A percentile compares a stretch with the other conserved stretches of the same genome.
Evolutionary conservation across 1,140 invertebrate species (phyloP).

Genomic region (Popillia japonica): DNA sequence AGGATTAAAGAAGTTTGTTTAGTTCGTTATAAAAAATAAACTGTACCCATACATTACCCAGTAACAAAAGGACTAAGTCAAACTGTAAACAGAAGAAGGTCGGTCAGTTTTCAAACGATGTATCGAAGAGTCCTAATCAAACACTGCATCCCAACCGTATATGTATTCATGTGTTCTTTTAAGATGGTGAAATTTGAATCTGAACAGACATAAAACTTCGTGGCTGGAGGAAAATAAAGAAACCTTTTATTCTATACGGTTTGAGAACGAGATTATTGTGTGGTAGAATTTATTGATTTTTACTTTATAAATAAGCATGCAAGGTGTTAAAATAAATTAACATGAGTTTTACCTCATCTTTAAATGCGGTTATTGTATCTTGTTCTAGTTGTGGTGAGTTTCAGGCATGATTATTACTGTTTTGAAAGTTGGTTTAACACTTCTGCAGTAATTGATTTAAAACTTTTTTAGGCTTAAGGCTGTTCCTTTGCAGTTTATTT

Average conservation of each 20-base stretch:
- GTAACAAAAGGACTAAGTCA: conserved; percentile 6
- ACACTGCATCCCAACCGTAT: not conserved
- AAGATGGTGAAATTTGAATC: conserved; percentile 15
- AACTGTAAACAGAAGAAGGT: conserved; percentile 5
- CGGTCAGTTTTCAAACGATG: not conserved
- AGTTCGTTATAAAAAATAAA: conserved; percentile 16
- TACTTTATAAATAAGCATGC: too few species aligned
- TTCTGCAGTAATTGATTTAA: too few species aligned
- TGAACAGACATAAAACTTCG: not conserved
- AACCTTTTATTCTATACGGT: not conserved
- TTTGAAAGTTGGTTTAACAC: too few species aligned
- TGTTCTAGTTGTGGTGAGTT: too few species aligned
- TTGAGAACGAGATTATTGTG: too few species aligned
- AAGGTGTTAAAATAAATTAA: too few species aligned
- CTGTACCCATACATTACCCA: not conserved
- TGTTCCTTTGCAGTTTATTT: too few species aligned
- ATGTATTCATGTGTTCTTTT: not conserved
- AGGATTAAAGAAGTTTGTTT: conserved; percentile 10
- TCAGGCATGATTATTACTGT: too few species aligned
- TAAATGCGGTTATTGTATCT: too few species aligned
- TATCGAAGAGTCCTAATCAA: conserved; percentile 11
- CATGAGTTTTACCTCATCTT: too few species aligned
- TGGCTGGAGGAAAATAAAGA: not conserved
- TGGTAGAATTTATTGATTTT: too few species aligned
- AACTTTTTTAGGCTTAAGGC: too few species aligned